Base-by-base conservation (phyloP, 2,888 invertebrate species). In the Frankliniella intonsa region DNA sequence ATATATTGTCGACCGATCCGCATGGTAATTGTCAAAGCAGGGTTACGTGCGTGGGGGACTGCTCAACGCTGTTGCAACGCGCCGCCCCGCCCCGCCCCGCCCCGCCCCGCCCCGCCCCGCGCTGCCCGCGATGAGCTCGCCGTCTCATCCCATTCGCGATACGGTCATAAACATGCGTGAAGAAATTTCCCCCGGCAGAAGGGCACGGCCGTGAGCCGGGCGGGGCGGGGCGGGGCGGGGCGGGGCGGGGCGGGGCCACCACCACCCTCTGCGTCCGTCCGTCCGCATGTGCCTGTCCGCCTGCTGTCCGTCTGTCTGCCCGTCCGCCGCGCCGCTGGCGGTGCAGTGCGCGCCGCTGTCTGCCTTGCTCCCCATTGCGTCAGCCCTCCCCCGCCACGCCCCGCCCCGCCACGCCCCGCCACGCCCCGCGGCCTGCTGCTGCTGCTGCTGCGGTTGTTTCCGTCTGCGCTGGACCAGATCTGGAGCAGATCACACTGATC, bases 391-490 rank as follows among this genome's bases (percentile, higher is more conserved):
- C 38, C 38, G 38, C 38, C 38, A 2, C 38, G 38, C 38, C 38
- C 38, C 38, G 38, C 38, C 38, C 38, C 38, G 38, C 38, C 38
- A 38, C 38, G 38, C 38, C 38, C 38, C 38, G 38, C 38, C 38
- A 38, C 38, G 38, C 38, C 38, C 38, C 38, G 38, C 38, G 38
- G 38, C 38, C 5, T 38, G 38, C 55, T 14, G 55, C 55, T 55
- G 14, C 55, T 14, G 17, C 55, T 17, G 17, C 14, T 55, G 55
- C 17, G 11, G 55, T 55, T 17, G 17, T 55, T 17, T 55, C 55
- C 55, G 69, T 76, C 69, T 76, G 69, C 69, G 22, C 22, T 25
- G 69, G 69, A 76, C 69, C 69, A 76, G 69, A 76, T 76, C 69
- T 76, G 69, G 69, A 25, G 69, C 69, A 76, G 69, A 76, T 76